These are phyloP conservation scores for Halesus radiatus DNA, from an alignment of 1,140 invertebrate species.

Conservation along the genomic window DNA sequence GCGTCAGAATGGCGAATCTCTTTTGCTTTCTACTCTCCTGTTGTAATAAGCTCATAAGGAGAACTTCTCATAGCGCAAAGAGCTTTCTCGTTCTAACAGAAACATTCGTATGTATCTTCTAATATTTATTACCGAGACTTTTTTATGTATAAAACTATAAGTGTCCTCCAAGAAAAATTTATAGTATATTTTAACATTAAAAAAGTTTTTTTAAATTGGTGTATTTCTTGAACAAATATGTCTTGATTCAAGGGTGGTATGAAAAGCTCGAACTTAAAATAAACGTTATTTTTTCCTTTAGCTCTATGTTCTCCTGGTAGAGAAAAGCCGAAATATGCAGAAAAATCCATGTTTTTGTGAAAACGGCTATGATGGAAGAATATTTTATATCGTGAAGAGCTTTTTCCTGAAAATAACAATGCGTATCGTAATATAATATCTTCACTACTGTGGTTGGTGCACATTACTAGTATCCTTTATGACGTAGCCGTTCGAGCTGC, in stretches of 20 bases:
- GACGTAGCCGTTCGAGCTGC: not conserved
- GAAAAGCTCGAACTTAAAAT: not conserved
- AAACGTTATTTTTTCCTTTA: conserved; percentile 50
- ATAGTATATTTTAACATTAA: no score
- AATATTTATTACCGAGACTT: no score
- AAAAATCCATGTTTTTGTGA: conserved; percentile 64
- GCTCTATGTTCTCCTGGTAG: conserved; percentile 58
- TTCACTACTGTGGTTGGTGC: not conserved
- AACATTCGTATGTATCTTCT: not conserved
- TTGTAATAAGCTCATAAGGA: conserved; percentile 58
- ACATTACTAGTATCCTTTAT: conserved; percentile 3
- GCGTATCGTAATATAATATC: not conserved
- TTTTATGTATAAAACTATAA: no score
- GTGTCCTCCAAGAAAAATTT: no score
- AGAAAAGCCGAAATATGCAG: conserved; percentile 63
- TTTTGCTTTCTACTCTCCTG: conserved; percentile 57
- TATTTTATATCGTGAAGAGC: conserved; percentile 35
- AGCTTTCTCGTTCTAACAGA: conserved; percentile 56
- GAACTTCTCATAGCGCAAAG: conserved; percentile 47
- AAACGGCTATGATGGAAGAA: conserved; percentile 58
- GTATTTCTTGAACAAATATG: no score
- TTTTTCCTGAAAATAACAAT: conserved; percentile 34
- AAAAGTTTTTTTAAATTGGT: not conserved
- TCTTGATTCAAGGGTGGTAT: no score
- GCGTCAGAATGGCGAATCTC: not conserved